A percentile compares a stretch with the other conserved stretches of the same genome.
These are phyloP conservation scores for Hydrozoanthus tunicans DNA, from an alignment of 64 coral and sea anemone species.

Conservation along the genomic window DNA sequence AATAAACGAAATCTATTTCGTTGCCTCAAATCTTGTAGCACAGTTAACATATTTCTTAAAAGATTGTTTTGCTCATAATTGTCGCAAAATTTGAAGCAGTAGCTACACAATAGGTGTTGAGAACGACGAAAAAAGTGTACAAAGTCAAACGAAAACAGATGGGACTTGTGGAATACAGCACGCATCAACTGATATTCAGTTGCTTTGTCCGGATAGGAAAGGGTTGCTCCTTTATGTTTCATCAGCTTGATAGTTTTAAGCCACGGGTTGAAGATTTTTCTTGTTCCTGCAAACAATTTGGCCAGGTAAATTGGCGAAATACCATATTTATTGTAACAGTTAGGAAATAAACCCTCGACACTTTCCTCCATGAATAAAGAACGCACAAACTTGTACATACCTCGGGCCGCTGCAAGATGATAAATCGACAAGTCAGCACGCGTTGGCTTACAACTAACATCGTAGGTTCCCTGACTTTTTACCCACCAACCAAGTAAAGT, in stretches of 20 bases:
- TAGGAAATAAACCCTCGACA: neutral
- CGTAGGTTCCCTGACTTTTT: neutral
- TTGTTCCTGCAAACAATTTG: conserved; percentile 1
- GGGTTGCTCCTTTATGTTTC: neutral
- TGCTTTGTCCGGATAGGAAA: neutral
- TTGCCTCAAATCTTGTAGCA: neutral
- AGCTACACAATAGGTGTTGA: neutral
- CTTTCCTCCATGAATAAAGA: neutral
- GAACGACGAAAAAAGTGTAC: neutral
- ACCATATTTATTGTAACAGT: conserved; percentile 44
- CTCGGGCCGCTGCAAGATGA: conserved; percentile 37
- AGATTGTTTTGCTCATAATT: neutral
- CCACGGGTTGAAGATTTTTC: neutral
- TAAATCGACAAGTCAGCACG: neutral
- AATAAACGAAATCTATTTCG: neutral
- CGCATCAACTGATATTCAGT: neutral
- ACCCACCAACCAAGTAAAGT: neutral
- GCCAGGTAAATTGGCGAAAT: conserved; percentile 42
- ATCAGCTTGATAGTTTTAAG: neutral
- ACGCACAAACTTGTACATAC: conserved; percentile 9
- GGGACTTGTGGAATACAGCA: neutral
- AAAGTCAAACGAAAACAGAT: neutral
- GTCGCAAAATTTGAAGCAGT: neutral
- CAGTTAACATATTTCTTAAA: neutral
- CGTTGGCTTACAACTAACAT: conserved; percentile 6